Percentiles rank a stretch among this genome's conserved stretches.
Evolutionary conservation across 1,140 invertebrate species (phyloP).

Genomic region (Drosophila willistoni): DNA sequence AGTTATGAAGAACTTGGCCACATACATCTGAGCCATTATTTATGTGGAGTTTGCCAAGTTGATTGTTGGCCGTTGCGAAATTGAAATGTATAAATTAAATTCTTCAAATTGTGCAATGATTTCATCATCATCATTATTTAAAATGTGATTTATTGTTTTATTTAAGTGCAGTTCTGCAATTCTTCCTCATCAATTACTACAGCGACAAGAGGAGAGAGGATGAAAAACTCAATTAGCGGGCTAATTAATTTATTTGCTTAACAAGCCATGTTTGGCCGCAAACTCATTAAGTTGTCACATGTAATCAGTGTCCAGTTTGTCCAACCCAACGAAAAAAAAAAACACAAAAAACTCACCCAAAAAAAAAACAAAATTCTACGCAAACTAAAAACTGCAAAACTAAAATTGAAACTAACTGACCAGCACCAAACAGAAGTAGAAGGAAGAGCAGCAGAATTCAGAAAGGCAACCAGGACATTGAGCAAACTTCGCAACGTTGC

Average conservation of each 20-base stretch:
- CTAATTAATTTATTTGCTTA: constrained; percentile 80
- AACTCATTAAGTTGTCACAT: constrained; percentile 82
- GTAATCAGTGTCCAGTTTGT: constrained; percentile 69
- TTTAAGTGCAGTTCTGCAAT: constrained; percentile 40
- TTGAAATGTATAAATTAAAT: constrained; percentile 56
- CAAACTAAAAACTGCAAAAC: constrained; percentile 64
- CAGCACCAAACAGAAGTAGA: constrained; percentile 50
- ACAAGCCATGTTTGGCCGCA: constrained; percentile 78
- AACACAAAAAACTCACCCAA: constrained; percentile 18
- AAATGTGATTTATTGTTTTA: constrained; percentile 66
- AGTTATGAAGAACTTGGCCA: not conserved
- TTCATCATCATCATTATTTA: constrained; percentile 41
- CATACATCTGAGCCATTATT: constrained; percentile 26
- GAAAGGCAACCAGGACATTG: constrained; percentile 27
- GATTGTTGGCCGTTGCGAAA: constrained; percentile 21
- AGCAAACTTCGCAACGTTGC: constrained; percentile 76
- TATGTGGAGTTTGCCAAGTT: constrained; percentile 37
- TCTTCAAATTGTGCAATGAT: constrained; percentile 45
- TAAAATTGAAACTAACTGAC: constrained; percentile 82
- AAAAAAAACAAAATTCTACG: constrained; percentile 10
- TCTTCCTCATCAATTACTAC: constrained; percentile 47
- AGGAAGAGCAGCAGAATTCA: not conserved
- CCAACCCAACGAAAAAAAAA: constrained; percentile 19
- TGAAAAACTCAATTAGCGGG: constrained; percentile 71
- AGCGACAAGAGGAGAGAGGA: not conserved